Percentiles rank a stretch among this genome's conserved stretches.
Evolutionary conservation across 2,113 vertebrate species (phyloP).

Genomic region (Nerophis ophidion): DNA sequence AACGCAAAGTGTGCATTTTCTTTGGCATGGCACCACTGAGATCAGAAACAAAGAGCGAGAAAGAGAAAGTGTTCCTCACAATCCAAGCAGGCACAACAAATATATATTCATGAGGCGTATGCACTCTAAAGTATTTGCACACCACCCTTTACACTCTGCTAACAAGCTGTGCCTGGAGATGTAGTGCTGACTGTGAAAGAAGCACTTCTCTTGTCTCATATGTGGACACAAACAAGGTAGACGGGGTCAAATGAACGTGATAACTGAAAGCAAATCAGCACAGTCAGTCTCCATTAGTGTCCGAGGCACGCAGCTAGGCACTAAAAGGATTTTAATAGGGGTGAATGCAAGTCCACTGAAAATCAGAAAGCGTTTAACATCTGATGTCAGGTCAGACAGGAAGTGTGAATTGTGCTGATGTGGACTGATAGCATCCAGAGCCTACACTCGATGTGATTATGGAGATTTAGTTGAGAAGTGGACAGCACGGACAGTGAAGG

Average conservation of each 20-base stretch:
- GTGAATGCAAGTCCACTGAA: conserved; percentile 11
- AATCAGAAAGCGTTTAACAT: conserved; percentile 37
- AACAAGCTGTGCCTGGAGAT: conserved; percentile 33
- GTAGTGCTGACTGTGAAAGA: conserved; percentile 26
- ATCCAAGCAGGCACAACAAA: conserved; percentile 46
- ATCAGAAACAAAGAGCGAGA: not conserved
- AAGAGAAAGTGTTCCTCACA: conserved; percentile 18
- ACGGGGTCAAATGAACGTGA: conserved; percentile 33
- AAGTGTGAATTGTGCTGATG: conserved; percentile 22
- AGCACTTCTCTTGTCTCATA: not conserved
- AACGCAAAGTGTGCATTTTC: conserved; percentile 1
- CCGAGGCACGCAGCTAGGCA: conserved; percentile 27
- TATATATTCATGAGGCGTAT: conserved; percentile 46
- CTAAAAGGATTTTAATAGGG: conserved; percentile 38
- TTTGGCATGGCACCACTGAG: conserved; percentile 16
- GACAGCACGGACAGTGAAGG: conserved; percentile 10
- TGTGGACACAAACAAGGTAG: conserved; percentile 15
- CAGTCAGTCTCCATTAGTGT: conserved; percentile 53
- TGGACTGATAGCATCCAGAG: conserved; percentile 27
- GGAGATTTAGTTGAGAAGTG: conserved; percentile 23
- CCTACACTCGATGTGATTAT: conserved; percentile 32
- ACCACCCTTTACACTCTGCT: conserved; percentile 31
- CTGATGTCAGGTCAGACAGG: conserved; percentile 36
- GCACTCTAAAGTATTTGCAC: conserved; percentile 48
- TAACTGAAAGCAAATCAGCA: conserved; percentile 49